Base-by-base conservation (phyloP, 1,140 invertebrate genomes). In the Aphidius ervi region DNA sequence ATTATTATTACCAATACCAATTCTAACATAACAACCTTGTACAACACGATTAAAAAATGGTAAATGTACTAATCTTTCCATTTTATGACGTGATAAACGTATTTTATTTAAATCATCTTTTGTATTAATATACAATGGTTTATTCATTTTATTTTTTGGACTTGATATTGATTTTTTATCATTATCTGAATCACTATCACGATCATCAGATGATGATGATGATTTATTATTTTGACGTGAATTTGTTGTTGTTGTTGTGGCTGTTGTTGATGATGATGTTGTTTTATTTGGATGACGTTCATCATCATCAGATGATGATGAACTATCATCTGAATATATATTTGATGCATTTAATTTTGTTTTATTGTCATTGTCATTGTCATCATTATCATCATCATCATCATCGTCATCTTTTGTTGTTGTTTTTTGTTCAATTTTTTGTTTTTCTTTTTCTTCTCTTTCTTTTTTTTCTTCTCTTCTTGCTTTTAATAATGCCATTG, bases 301-400 rank as follows among this genome's bases (percentile, higher is more conserved):
- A n/a, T 85, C 87, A 65, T 88, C 90, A 61, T 88, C 93, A 10
- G 78, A 76, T 0, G 77, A 79, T 5, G 78, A 80, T 8, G 90
- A 93, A 65, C 93, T 94, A 65, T 97, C 94, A 75, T 97, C 95
- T 0, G 94, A 97, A 77, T 97, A 97, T 67, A 97, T 94, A 78
- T 98, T 95, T 0, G 92, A 94, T 0, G 93, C 92, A 81, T 95
- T 96, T 55, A 95, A 79, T 73, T 93, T 88, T 55, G 85, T 86
- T 68, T 85, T 86, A 3, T 75, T 76, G 67, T 85, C 86, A 3
- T 75, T 76, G 60, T 76, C 69, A 61, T 78, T 74, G 70, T 81
- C 72, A 40, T 81, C 79, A 61, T 78, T 78, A 41, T 83, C 81
- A 47, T 82, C 81, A 65, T 83, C 78, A 63, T 85, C 79, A 63